phyloP scores from a whole-genome alignment of 2,113 vertebrate genomes.

The Formicarius rufipectus region DNA sequence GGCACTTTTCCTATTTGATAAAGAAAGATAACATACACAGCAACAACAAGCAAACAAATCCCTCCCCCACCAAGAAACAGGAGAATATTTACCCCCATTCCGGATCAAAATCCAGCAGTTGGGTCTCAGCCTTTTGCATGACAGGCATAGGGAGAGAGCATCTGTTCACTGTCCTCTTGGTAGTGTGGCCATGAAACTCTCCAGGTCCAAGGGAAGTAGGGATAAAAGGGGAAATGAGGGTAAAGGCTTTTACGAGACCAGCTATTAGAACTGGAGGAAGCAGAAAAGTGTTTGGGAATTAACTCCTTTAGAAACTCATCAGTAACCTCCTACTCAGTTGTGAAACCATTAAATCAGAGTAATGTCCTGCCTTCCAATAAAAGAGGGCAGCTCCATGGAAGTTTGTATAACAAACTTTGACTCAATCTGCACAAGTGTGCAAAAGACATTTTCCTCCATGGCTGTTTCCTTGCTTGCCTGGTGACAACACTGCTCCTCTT shows the following conservation, averaged over 20 bases:
- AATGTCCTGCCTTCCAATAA: neutral
- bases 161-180: neutral
- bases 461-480: neutral
- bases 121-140: neutral
- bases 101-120: neutral
- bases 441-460: neutral
- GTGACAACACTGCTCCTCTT: neutral
- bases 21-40: neutral
- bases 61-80: neutral
- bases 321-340: neutral
- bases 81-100: neutral
- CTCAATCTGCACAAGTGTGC: neutral
- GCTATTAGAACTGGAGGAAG: neutral
- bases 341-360: neutral
- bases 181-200: neutral
- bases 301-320: neutral
- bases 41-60: neutral
- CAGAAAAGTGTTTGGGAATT: neutral
- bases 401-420: neutral
- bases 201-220: neutral
- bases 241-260: neutral
- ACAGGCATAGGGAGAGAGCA: neutral
- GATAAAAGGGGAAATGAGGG: neutral
- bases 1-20: neutral
- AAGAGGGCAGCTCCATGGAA: neutral